Evolutionary conservation across 2,888 invertebrate species (phyloP).

Genomic region (Epistrophella euchroma): DNA sequence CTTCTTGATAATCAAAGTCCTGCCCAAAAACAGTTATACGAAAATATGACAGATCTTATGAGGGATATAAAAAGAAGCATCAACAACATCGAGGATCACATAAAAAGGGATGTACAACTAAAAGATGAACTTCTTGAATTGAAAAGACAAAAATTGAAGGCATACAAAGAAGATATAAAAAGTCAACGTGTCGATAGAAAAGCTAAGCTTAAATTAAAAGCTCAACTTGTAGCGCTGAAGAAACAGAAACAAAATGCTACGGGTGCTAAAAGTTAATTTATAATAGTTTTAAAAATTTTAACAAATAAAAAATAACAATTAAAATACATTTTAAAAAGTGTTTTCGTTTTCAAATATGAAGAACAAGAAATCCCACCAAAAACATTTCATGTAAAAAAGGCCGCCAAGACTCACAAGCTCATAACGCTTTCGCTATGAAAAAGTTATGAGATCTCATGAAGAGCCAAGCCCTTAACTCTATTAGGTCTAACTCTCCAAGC

Average conservation of each 20-base stretch:
- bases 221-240: neutral
- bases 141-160: conserved; percentile 1
- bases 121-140: neutral
- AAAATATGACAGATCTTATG: conserved; percentile 7
- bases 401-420: too few species aligned
- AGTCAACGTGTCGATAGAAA: neutral
- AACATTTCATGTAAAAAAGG: too few species aligned
- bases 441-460: too few species aligned
- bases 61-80: conserved; percentile 15
- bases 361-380: too few species aligned
- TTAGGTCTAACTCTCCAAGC: too few species aligned
- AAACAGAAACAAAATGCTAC: neutral
- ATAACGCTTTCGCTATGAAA: too few species aligned
- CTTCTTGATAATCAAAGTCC: neutral
- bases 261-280: neutral
- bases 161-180: neutral
- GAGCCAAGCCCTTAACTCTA: too few species aligned
- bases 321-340: too few species aligned
- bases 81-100: neutral
- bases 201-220: neutral
- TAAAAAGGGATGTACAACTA: neutral
- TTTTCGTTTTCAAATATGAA: too few species aligned
- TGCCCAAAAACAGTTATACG: neutral
- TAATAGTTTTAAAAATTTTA: too few species aligned
- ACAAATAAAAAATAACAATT: too few species aligned